Percentiles rank a stretch among this genome's conserved stretches.
Evolutionary conservation across 2,888 invertebrate species (phyloP).

Genomic region (Drosophila prostipennis): DNA sequence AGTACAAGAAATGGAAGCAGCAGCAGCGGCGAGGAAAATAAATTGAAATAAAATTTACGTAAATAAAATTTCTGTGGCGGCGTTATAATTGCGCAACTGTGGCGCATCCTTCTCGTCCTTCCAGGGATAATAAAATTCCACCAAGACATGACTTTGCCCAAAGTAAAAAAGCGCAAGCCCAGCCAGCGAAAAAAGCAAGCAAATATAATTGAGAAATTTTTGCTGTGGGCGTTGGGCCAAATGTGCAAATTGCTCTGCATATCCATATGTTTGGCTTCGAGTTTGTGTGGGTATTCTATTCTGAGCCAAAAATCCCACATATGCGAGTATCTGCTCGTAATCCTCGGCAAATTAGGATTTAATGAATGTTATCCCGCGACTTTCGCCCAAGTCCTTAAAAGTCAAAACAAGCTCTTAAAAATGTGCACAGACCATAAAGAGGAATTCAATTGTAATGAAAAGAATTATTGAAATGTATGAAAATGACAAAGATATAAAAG

Average conservation of each 20-base stretch:
- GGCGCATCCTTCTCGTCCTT: conserved; percentile 54
- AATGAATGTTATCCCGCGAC: conserved; percentile 44
- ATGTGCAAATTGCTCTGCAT: conserved; percentile 31
- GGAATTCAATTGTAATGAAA: conserved; percentile 22
- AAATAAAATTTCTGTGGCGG: conserved; percentile 64
- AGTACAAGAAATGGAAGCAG: conserved; percentile 12
- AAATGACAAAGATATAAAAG: background rate
- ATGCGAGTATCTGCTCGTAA: conserved; percentile 38
- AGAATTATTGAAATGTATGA: conserved; percentile 18
- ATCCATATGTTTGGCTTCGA: conserved; percentile 6
- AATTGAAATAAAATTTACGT: conserved; percentile 65
- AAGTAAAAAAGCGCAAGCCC: conserved; percentile 11
- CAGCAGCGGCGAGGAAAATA: conserved; percentile 38
- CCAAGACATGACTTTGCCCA: conserved; percentile 43
- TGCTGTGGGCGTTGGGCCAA: conserved; percentile 33
- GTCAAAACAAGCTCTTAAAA: conserved; percentile 5
- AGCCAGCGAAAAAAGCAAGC: conserved; percentile 10
- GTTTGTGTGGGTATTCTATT: conserved; percentile 6
- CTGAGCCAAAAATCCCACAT: conserved; percentile 35
- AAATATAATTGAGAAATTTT: conserved; percentile 67
- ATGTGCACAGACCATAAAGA: conserved; percentile 10
- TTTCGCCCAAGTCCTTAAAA: conserved; percentile 9
- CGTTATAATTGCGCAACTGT: conserved; percentile 62
- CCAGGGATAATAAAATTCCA: conserved; percentile 66
- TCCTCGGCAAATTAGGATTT: conserved; percentile 52